Evolutionary conservation across 2,888 invertebrate species (phyloP), one percentile per base, ranked within the genome.

Genomic region (Erebia aethiops): DNA sequence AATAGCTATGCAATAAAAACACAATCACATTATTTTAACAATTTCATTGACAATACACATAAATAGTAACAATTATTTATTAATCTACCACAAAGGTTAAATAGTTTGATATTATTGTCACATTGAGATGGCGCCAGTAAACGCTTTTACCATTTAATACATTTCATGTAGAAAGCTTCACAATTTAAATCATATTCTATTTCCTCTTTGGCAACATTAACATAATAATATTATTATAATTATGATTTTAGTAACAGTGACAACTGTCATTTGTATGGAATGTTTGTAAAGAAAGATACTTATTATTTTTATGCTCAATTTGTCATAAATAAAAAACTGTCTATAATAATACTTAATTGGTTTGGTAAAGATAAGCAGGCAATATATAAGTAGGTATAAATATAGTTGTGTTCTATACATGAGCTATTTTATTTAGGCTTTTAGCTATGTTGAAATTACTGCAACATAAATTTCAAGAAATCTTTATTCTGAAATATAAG

Each of bases 41-140:
- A 72, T 85, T 85, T 87, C 90, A 91, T 87, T 90, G 87, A 88
- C 87, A 81, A 77, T 56, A 66, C 66, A 77, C 80, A 85, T 82
- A 67, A 66, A 71, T 69, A 73, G 46, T 62, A 56, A 70, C 67
- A 73, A 62, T 60, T 64, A 66, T 67, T 51, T 18, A 65, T 58
- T 70, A 72, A 65, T 67, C 67, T 70, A 71, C 69, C 52, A 75
- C 77, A 71, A 75, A 77, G 70, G 67, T 79, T 77, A 77, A 79
- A 74, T 70, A 75, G 35, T 72, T 56, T 57, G 43, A 58, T 58
- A 67, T 75, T 76, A 76, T 76, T 76, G 75, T 76, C 75, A 69
- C 64, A 65, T 75, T 70, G 62, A 71, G 71, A 73, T 63, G 58
- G 18, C 65, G 67, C 66, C 61, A 54, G 63, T 56, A 57, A 71